Base-by-base conservation (phyloP, 30 jellyfish, hydroid and myxozoan genomes). In the Mastigias papua region DNA sequence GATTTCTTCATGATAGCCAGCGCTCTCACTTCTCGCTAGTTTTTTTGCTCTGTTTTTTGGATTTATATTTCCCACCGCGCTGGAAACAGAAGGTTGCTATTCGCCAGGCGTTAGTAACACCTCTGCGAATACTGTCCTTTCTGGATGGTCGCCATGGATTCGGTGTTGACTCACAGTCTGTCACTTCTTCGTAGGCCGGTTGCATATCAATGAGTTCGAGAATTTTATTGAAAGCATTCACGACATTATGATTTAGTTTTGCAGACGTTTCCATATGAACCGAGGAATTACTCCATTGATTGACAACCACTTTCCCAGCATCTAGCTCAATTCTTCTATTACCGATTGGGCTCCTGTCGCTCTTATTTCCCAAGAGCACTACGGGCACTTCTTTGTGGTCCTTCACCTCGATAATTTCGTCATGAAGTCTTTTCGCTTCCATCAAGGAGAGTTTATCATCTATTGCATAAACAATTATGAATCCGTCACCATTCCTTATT, bases 261-360 rank as follows among this genome's bases (percentile, higher is more conserved):
- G 99, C 99, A 13, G 98, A 90, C 1, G 99, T 86, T 49, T 95
- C 99, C 76, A 87, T 79, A 46, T 70, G 86, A 37, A 61, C 89
- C 3, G 92, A 66, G 63, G 77, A 62, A 15, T 32, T 68, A 19
- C 96, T 92, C 96, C 92, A 64, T 17, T 80, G 87, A 13, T 49
- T 67, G 17, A 85, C 86, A 15, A 87, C 75, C 11, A n/a, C 46
- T 27, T 51, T 62, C 15, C 91, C 93, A 9, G 87, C 90, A 34
- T 76, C 89, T 13, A 80, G 54, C 28, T 75, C 73, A 19, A 86
- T 75, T 50, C 68, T 74, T 54, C 97, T 93, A 0, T 61, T 85
- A 23, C 90, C 94, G 26, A 46, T 64, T 8, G 88, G 86, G 48
- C 86, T 62, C 17, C 83, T 74, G 73, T 95, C 99, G 29, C 87